Evolutionary conservation across 1,140 invertebrate genomes (phyloP), one percentile per base, ranked within the genome.

Genomic region (Harpegnathos saltator): DNA sequence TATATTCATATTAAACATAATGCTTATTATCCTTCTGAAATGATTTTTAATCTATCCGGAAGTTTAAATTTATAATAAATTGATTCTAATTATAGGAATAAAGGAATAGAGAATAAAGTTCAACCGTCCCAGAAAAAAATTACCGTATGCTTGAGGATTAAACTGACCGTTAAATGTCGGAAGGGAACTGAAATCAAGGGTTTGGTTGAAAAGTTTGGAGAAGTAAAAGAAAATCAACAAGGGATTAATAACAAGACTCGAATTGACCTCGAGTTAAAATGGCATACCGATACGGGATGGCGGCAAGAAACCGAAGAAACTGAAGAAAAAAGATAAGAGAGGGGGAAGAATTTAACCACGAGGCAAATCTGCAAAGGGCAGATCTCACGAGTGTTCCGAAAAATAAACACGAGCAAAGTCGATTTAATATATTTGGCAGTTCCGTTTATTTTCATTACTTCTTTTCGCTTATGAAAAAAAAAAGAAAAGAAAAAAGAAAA

Each of bases 351-450:
- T 4, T 5, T 5, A 3, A 52, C 9, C 5, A 56, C 1, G 24
- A 78, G 17, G 22, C 44, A 69, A 74, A 56, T 88, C 66, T 59
- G 73, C 44, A 80, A 87, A 84, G 74, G 75, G 69, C 56, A 80
- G 84, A 74, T 50, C 56, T 29, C 69, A 69, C 22, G 65, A 74
- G 48, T 26, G 9, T 87, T 84, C 74, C 54, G n/a, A 59, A 59
- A 87, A 88, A 33, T 71, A 58, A 58, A 72, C 65, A 63, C 52
- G 24, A 29, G 14, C 38, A 12, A 56, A 75, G 33, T 54, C 5
- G 29, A 56, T 81, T 68, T 54, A 71, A 52, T 74, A 69, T 69
- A 69, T 71, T 81, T 63, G 66, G 52, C 54, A 71, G 54, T 69
- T 24, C 24, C 56, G 22, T 33, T 44, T 15, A 15, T 74, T 56